Evolutionary conservation across 2,797 vertebrate genomes (phyloP).

Genomic region (Garrulus glandarius): DNA sequence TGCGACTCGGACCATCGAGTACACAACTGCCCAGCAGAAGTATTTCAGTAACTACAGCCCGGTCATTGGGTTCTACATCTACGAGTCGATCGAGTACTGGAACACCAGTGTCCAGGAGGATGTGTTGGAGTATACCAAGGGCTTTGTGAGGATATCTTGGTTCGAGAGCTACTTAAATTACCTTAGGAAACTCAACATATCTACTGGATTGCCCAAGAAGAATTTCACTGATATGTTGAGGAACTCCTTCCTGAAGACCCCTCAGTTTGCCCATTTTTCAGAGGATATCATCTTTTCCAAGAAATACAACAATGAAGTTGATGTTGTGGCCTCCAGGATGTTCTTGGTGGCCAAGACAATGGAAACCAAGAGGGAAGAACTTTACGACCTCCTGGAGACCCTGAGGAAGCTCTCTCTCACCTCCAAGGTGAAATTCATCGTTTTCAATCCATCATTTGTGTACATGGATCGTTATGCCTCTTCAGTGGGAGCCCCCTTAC

Average conservation of each 20-base stretch:
- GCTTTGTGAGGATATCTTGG: constrained; percentile 98
- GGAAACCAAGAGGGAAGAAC: constrained; percentile 96
- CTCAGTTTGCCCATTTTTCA: constrained; percentile 91
- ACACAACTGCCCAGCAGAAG: constrained; percentile 92
- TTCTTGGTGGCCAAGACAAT: constrained; percentile 97
- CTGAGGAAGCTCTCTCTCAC: constrained; percentile 93
- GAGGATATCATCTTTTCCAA: constrained; percentile 98
- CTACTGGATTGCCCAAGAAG: constrained; percentile 87
- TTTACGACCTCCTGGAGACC: constrained; percentile 95
- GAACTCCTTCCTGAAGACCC: constrained; percentile 88
- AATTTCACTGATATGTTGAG: constrained; percentile 93
- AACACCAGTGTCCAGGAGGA: constrained; percentile 95
- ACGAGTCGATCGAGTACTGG: constrained; percentile 98
- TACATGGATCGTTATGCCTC: constrained; percentile 96
- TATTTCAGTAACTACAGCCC: constrained; percentile 98
- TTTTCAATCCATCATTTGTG: constrained; percentile 98
- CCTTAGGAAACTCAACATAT: constrained; percentile 90
- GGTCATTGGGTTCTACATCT: constrained; percentile 98
- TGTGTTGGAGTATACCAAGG: constrained; percentile 93
- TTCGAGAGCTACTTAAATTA: constrained; percentile 96
- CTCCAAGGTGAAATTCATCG: constrained; percentile 95
- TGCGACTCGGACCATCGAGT: constrained; percentile 92
- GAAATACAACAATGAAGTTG: constrained; percentile 88
- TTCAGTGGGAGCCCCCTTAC: constrained; percentile 91
- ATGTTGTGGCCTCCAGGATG: constrained; percentile 94